A percentile compares a stretch with the other conserved stretches of the same genome.
Evolutionary conservation across 2,888 invertebrate species (phyloP).

Genomic region (Orthosia cruda): DNA sequence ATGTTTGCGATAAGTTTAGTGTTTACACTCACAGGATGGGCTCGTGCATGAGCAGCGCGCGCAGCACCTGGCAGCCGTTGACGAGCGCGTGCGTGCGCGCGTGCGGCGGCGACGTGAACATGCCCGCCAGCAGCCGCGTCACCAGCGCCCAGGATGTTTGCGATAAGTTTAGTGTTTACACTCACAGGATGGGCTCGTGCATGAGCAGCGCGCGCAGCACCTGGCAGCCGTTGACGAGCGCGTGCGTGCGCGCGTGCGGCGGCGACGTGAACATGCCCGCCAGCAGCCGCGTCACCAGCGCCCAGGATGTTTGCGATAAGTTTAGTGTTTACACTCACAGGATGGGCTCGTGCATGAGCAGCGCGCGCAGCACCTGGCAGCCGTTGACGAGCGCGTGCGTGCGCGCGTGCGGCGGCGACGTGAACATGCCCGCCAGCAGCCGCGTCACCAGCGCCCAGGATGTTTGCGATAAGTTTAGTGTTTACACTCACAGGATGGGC

Average conservation of each 20-base stretch:
- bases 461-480: conserved; percentile 14
- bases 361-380: conserved; percentile 70
- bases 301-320: conserved; percentile 49
- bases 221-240: conserved; percentile 67
- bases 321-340: conserved; percentile 43
- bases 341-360: conserved; percentile 64
- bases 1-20: conserved; percentile 17
- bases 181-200: conserved; percentile 62
- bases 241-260: conserved; percentile 53
- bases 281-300: conserved; percentile 88
- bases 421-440: conserved; percentile 94
- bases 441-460: conserved; percentile 68
- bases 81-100: conserved; percentile 65
- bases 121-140: conserved; percentile 93
- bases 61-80: conserved; percentile 68
- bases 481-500: conserved; percentile 51
- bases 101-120: conserved; percentile 89
- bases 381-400: conserved; percentile 67
- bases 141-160: conserved; percentile 67
- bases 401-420: conserved; percentile 83
- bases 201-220: conserved; percentile 71
- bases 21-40: conserved; percentile 51
- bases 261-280: conserved; percentile 93
- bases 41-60: conserved; percentile 69
- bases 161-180: background rate